These are phyloP conservation scores for Hypotaenidia okinawae DNA, from an alignment of 2,797 vertebrate genomes.

Conservation along the genomic window DNA sequence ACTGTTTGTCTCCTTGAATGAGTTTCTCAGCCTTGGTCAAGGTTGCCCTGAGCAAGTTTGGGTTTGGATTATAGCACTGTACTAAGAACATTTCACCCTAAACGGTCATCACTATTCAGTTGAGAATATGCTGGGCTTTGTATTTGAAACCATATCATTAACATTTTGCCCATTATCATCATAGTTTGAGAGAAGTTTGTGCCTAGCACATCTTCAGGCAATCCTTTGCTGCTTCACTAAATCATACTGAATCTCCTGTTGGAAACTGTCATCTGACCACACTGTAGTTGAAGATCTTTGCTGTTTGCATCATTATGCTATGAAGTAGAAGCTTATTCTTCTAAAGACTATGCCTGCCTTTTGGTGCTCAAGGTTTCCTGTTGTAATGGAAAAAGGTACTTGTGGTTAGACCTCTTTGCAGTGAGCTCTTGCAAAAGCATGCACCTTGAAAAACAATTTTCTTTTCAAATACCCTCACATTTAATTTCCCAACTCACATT, in stretches of 20 bases:
- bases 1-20: background rate
- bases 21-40: background rate
- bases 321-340: background rate
- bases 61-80: background rate
- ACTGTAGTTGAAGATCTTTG: background rate
- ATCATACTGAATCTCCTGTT: background rate
- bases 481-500: background rate
- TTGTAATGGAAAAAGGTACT: background rate
- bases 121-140: background rate
- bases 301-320: background rate
- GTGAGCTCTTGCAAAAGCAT: background rate
- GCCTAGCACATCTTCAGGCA: background rate
- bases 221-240: background rate
- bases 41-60: background rate
- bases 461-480: background rate
- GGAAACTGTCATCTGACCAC: background rate
- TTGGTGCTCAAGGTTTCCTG: background rate
- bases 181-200: background rate
- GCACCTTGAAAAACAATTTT: background rate
- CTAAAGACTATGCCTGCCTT: background rate
- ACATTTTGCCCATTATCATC: background rate
- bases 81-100: background rate
- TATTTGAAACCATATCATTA: background rate
- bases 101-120: background rate
- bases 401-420: background rate